Evolutionary conservation across 2,113 vertebrate species (phyloP), one percentile per base, ranked within the genome.

Genomic region (Carollia perspicillata): DNA sequence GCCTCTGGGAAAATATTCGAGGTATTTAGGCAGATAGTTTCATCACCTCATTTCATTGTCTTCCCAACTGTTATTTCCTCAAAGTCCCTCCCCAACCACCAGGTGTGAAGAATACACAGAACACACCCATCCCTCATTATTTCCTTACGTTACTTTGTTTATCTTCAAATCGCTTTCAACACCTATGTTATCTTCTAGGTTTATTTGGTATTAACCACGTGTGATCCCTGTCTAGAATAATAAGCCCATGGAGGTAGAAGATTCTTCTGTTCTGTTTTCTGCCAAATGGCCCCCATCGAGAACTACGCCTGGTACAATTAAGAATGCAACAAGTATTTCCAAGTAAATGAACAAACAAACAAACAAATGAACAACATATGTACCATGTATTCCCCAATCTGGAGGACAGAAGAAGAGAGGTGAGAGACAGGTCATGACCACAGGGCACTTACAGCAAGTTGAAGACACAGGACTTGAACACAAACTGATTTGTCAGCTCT

Each of bases 121-220:
- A 4, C 8, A 66, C 4, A 28, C 10, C 2, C 0, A 2, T 13
- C 22, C 30, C 18, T 28, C 37, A 37, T 49, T 13, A 7, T 26
- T 74, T 11, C 53, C 14, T 30, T 35, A 44, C 6, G 4, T 47
- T 2, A 35, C 12, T 42, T 74, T 12, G 4, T 10, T 28, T 86
- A 74, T 86, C 35, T 84, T 68, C n/a, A 47, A 69, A 92, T 28
- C 4, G 9, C 3, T 63, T 80, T 40, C 42, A 23, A 14, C 44
- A 83, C 14, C 33, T 22, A 33, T 4, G 35, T 17, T 26, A 14
- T 63, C 22, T 42, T 95, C 77, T 74, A 8, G 17, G 42, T 74
- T 63, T 81, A 53, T 17, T 66, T 35, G 28, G 7, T 90, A 14
- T 35, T 22, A 42, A 28, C 22, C 44, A 0, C 33, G 58, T 78